phyloP scores from a whole-genome alignment of 2,113 vertebrate genomes.

The Larimichthys polyactis region DNA sequence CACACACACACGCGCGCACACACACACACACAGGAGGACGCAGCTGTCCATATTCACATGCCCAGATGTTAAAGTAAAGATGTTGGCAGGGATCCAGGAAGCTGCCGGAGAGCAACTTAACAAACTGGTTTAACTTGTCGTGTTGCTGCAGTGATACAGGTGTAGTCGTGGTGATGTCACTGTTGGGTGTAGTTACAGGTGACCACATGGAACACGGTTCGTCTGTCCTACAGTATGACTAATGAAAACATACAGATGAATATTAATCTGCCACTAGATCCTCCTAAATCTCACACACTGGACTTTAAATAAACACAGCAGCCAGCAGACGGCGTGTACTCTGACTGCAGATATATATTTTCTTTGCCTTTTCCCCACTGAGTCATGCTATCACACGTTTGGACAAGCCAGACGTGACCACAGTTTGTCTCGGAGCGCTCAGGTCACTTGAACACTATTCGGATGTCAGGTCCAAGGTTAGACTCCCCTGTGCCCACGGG shows the following conservation, averaged over 20 bases:
- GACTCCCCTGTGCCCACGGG: conserved; percentile 29
- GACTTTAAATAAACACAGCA: background rate
- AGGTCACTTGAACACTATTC: conserved; percentile 49
- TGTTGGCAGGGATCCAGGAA: background rate
- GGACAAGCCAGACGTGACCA: conserved; percentile 32
- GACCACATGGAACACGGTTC: background rate
- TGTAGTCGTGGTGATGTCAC: too few relatives aligned
- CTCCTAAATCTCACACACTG: too few relatives aligned
- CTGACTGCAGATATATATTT: background rate
- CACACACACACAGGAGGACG: background rate
- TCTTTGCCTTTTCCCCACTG: background rate
- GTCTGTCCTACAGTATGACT: too few relatives aligned
- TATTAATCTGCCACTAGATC: background rate
- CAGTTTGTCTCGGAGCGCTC: conserved; percentile 41
- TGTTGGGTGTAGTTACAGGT: too few relatives aligned
- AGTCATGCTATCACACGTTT: conserved; percentile 24
- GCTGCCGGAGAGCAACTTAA: background rate
- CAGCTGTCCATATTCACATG: background rate
- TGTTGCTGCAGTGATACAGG: too few relatives aligned
- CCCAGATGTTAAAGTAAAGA: background rate
- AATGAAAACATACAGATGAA: background rate
- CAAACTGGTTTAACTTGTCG: background rate
- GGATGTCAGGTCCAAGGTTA: conserved; percentile 56
- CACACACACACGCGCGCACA: too few relatives aligned
- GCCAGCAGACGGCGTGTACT: background rate